Evolutionary conservation across 92 coral and sea anemone species (phyloP).

Genomic region (Umimayanthus kanabou): DNA sequence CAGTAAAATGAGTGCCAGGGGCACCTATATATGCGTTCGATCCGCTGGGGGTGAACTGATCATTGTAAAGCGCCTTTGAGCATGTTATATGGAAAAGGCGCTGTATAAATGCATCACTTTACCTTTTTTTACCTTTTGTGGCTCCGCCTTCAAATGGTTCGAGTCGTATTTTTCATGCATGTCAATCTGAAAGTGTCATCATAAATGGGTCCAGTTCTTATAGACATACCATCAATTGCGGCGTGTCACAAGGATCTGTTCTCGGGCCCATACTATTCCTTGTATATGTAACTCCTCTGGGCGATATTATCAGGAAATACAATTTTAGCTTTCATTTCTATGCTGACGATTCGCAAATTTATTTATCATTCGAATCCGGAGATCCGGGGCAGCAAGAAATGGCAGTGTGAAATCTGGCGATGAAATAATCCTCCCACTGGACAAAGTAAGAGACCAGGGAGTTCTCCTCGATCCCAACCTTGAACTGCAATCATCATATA

Average conservation of each 20-base stretch:
- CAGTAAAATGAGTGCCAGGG: too few species aligned
- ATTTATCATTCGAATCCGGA: neutral
- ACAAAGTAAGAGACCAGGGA: slow-evolving; percentile 7
- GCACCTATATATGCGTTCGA: too few species aligned
- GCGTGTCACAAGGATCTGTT: neutral
- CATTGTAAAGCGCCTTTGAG: too few species aligned
- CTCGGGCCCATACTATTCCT: neutral
- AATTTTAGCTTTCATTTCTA: neutral
- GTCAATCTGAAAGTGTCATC: neutral
- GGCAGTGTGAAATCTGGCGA: neutral
- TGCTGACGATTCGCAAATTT: neutral
- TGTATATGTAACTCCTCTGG: neutral
- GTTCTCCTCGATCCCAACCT: neutral
- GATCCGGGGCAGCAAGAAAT: neutral
- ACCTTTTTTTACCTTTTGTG: too few species aligned
- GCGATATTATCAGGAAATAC: neutral
- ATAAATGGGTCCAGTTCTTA: too few species aligned
- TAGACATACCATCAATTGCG: neutral
- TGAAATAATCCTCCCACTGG: neutral
- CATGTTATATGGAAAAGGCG: too few species aligned
- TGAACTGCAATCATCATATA: neutral
- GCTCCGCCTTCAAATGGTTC: neutral
- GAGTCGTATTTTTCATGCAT: neutral
- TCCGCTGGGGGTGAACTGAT: too few species aligned
- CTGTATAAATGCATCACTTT: too few species aligned